A percentile compares a stretch with the other conserved stretches of the same genome.
These are phyloP conservation scores for Enhydra lutris DNA, from an alignment of 2,113 vertebrate genomes.

Conservation along the genomic window DNA sequence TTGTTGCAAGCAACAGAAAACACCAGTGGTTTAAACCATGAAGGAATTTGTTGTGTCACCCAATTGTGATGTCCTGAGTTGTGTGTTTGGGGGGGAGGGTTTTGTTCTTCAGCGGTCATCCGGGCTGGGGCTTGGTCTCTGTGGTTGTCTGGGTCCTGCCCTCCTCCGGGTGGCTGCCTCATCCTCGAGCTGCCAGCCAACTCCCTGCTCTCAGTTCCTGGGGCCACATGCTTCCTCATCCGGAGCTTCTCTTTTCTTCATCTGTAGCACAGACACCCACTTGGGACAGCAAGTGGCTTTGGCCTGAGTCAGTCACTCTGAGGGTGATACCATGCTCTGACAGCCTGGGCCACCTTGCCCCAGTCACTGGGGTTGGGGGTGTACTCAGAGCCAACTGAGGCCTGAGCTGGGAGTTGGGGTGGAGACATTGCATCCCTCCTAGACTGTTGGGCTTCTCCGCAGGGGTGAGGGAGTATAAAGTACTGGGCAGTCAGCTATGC, in stretches of 20 bases:
- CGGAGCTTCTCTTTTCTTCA: neutral
- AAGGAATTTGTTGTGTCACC: neutral
- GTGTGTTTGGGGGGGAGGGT: accelerated
- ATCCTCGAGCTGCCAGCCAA: neutral
- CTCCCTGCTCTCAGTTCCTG: neutral
- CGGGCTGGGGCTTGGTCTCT: neutral
- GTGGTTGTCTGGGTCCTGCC: neutral
- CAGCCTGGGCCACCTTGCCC: accelerated
- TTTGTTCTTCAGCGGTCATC: neutral
- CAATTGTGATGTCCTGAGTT: neutral
- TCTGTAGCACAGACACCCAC: neutral
- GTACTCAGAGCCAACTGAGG: neutral
- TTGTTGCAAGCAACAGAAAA: neutral
- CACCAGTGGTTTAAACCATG: neutral
- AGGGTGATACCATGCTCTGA: neutral
- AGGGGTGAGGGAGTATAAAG: neutral
- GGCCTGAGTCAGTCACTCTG: neutral
- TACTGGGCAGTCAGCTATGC: no score
- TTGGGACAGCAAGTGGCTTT: neutral
- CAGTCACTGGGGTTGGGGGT: neutral
- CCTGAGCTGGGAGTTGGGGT: neutral
- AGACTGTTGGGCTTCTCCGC: neutral
- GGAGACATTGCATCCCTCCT: no score
- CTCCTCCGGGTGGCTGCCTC: neutral
- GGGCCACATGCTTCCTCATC: neutral